A percentile compares a stretch with the other conserved stretches of the same genome.
Conservation (phyloP, 1,140 invertebrate genomes). For the Hermetia illucens region DNA sequence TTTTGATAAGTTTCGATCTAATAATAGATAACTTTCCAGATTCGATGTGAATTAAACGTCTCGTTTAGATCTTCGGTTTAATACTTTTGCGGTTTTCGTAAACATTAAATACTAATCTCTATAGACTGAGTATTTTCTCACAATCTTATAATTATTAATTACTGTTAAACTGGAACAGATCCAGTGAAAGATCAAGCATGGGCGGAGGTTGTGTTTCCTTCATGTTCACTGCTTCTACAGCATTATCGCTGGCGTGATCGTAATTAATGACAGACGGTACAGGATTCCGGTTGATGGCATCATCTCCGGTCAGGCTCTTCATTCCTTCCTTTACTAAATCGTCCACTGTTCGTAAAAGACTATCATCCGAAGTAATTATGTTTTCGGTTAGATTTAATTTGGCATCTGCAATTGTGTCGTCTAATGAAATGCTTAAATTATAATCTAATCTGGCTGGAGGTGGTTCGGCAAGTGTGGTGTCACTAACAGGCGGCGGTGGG, state of each 20-base stretch:
- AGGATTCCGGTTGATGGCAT: not conserved
- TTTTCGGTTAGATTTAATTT: slow-evolving; percentile 24
- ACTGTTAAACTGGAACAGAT: slow-evolving; percentile 26
- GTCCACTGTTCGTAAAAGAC: slow-evolving; percentile 20
- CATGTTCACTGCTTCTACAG: slow-evolving; percentile 25
- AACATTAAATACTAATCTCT: too few relatives aligned
- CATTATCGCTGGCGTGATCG: slow-evolving; percentile 27
- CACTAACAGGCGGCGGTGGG: slow-evolving; percentile 6
- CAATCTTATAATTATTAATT: too few relatives aligned
- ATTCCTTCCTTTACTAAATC: slow-evolving; percentile 14
- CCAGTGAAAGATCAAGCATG: slow-evolving; percentile 22
- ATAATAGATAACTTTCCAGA: too few relatives aligned
- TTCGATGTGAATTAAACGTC: too few relatives aligned
- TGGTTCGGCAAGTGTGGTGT: not conserved
- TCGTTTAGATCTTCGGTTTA: too few relatives aligned
- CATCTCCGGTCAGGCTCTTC: slow-evolving; percentile 4
- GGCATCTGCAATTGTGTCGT: slow-evolving; percentile 26
- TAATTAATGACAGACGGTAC: slow-evolving; percentile 13
- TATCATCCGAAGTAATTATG: slow-evolving; percentile 22
- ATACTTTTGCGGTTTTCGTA: too few relatives aligned
- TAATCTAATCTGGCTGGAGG: slow-evolving; percentile 3
- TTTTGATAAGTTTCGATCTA: too few relatives aligned
- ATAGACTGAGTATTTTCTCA: too few relatives aligned
- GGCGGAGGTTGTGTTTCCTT: slow-evolving; percentile 12
- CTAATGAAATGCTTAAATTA: slow-evolving; percentile 23